A percentile compares a stretch with the other conserved stretches of the same genome.
Conservation (phyloP, 2,113 vertebrate genomes). For the Carassius gibelio region DNA sequence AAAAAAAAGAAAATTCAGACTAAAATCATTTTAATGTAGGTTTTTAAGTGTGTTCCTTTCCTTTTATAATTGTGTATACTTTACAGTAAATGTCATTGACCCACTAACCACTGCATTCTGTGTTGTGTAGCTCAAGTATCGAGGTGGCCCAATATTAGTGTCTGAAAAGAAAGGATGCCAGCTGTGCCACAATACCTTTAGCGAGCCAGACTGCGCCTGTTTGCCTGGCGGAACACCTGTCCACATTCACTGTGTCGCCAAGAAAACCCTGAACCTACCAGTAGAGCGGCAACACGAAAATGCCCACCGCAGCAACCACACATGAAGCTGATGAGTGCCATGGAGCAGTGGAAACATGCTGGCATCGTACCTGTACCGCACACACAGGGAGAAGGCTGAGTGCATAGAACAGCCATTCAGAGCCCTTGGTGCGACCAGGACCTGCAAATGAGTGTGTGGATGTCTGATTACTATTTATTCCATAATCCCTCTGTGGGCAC, state of each 20-base stretch:
- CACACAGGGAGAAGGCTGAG: not conserved
- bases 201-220: slow-evolving; percentile 86
- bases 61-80: not conserved
- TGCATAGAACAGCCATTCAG: not conserved
- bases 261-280: slow-evolving; percentile 78
- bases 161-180: slow-evolving; percentile 91
- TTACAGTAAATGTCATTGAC: not conserved
- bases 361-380: not conserved
- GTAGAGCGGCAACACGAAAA: slow-evolving; percentile 76
- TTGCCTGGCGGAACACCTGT: slow-evolving; percentile 86
- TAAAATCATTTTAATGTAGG: no score
- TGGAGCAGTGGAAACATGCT: not conserved
- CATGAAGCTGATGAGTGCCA: slow-evolving; percentile 76
- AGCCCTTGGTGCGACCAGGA: not conserved
- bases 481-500: not conserved
- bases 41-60: not conserved
- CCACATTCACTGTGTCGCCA: slow-evolving; percentile 87
- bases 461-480: slow-evolving; percentile 60
- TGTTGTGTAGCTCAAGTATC: slow-evolving; percentile 82
- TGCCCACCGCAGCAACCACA: slow-evolving; percentile 81
- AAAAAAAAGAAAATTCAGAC: no score
- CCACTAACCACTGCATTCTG: not conserved
- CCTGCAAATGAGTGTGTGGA: not conserved
- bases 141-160: slow-evolving; percentile 79
- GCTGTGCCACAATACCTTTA: slow-evolving; percentile 92